Evolutionary conservation across 2,113 vertebrate genomes (phyloP), one percentile per base, ranked within the genome.

Genomic region (Brevimyrus niger): DNA sequence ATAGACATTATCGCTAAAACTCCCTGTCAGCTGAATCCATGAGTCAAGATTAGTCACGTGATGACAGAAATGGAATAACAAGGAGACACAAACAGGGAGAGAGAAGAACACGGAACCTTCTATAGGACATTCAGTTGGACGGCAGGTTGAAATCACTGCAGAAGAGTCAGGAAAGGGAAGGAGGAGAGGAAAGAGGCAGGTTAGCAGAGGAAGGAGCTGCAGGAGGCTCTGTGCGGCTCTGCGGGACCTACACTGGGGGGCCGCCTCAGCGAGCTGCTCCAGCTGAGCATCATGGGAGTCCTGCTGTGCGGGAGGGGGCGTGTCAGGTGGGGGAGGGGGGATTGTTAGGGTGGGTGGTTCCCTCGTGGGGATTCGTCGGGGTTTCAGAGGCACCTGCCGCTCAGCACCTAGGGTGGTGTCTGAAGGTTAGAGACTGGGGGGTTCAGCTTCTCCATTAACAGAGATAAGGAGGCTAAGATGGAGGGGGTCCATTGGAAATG

Each of bases 271-370:
- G 93, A 95, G 82, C 92, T 93, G 86, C 90, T 95, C 91, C 91
- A 92, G 93, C 90, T 94, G 92, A 38, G 93, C 94, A 93, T 94
- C 94, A 93, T 89, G 92, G 69, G 46, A 73, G 65, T 73, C 89
- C 38, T 86, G 92, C 46, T 92, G 95, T 92, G 88, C 89, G 91
- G 94, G 95, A 19, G 96, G 95, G 93, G 96, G 96, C 91, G 95
- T 94, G 91, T 95, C 96, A 90, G 96, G 93, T 51, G 96, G 96
- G 95, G 96, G 95, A 21, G 96, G 95, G 95, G 96, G 96, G 0
- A 96, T 94, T 93, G 92, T 95, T 95, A 96, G 94, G 51, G 94
- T 94, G 83, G 96, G 95, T 76, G 94, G 93, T 50, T 91, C 95
- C 92, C 96, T 94, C 35, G 91, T 53, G 5, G 92, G 91, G 91